phyloP scores from a whole-genome alignment of 2,797 vertebrate genomes.

The Etheostoma nigrum region DNA sequence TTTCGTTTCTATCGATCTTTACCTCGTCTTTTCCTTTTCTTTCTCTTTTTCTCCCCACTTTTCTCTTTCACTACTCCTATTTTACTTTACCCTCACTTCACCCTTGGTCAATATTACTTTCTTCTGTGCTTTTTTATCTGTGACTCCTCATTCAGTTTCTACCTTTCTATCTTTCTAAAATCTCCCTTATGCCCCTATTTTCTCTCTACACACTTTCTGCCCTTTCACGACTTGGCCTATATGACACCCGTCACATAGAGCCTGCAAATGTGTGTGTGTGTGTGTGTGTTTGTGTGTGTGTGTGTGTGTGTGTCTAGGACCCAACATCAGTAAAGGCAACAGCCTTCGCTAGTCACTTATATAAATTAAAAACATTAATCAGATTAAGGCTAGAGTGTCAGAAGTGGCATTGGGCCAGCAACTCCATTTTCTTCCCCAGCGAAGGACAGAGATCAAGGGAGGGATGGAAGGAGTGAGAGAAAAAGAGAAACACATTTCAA shows the following conservation, averaged over 20 bases:
- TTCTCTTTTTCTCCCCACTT: background rate
- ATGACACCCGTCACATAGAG: constrained; percentile 41
- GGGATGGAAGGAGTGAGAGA: background rate
- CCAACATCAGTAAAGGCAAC: constrained; percentile 40
- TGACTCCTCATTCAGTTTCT: background rate
- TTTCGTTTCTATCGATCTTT: background rate
- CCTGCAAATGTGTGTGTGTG: constrained; percentile 27
- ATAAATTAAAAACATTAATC: constrained; percentile 90
- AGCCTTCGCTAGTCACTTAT: constrained; percentile 81
- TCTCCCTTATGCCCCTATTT: background rate
- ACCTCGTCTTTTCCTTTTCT: background rate
- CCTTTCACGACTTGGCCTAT: constrained; percentile 44
- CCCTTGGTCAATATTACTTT: background rate
- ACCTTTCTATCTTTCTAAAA: background rate
- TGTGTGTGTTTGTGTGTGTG: constrained; percentile 19
- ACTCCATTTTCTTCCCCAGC: constrained; percentile 73
- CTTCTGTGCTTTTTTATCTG: constrained; percentile 21
- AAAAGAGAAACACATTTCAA: constrained; percentile 19
- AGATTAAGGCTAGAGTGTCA: constrained; percentile 83
- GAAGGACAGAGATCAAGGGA: constrained; percentile 22
- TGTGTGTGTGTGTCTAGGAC: background rate
- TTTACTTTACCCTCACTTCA: constrained; percentile 36
- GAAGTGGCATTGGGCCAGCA: constrained; percentile 78
- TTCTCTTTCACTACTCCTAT: background rate
- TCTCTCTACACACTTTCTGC: constrained; percentile 12